Percentiles rank a stretch among this genome's conserved stretches.
phyloP scores from a whole-genome alignment of 37 sponge, comb jelly and placozoan species.

The Petrosia ficiformis region DNA sequence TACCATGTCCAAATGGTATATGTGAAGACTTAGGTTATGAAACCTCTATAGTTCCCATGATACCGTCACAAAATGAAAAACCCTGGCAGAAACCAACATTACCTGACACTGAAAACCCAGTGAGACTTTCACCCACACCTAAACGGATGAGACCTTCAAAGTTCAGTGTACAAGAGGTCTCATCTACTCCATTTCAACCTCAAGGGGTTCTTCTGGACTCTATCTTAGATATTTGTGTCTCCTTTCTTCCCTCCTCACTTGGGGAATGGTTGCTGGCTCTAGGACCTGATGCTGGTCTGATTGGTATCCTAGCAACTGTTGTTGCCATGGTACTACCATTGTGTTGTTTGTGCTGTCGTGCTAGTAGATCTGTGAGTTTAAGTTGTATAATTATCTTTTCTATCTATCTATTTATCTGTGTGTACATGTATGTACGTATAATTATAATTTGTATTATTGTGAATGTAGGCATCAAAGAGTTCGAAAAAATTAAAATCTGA shows the following conservation, averaged over 20 bases:
- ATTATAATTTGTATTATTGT: not conserved
- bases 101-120: too few species aligned
- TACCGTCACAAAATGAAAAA: too few species aligned
- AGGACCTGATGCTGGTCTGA: not conserved
- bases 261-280: not conserved
- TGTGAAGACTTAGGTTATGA: too few species aligned
- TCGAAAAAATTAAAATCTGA: not conserved
- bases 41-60: too few species aligned
- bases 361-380: not conserved
- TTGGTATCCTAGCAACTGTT: slow-evolving; percentile 17
- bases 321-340: slow-evolving; percentile 25
- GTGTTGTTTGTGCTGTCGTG: slow-evolving; percentile 24
- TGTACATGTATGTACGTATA: too few species aligned
- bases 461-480: not conserved
- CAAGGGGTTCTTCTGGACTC: not conserved
- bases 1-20: too few species aligned
- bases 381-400: too few species aligned
- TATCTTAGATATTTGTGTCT: not conserved
- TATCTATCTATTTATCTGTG: not conserved
- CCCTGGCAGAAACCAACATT: too few species aligned
- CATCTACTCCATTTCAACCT: too few species aligned
- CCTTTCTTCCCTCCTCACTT: not conserved
- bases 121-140: too few species aligned
- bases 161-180: too few species aligned
- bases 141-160: too few species aligned